These are phyloP conservation scores for Alviniconcha marisindica DNA, from an alignment of 1,140 invertebrate species.

Conservation along the genomic window DNA sequence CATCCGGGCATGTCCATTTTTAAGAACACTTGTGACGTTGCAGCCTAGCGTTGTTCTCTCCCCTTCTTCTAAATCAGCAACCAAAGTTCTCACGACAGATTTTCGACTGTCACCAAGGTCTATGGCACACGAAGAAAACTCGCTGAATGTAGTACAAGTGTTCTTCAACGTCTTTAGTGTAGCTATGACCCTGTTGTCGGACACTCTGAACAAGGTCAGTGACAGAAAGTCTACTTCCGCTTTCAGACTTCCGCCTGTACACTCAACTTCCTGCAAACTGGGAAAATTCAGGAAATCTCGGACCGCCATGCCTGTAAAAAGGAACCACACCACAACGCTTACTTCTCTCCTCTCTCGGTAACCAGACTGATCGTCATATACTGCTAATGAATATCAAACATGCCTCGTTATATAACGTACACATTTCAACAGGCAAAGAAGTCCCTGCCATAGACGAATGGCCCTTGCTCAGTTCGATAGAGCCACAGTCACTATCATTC, in stretches of 20 bases:
- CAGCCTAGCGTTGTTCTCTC: background rate
- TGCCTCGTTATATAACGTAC: too few species aligned
- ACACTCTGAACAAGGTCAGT: background rate
- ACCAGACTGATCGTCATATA: too few species aligned
- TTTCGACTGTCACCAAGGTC: background rate
- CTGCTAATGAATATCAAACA: too few species aligned
- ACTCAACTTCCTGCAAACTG: constrained; percentile 35
- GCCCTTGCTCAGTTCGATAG: too few species aligned
- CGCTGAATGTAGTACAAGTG: background rate
- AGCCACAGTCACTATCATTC: too few species aligned
- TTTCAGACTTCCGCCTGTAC: background rate
- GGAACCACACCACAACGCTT: too few species aligned
- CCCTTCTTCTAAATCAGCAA: constrained; percentile 26
- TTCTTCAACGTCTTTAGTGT: background rate
- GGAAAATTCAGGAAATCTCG: constrained; percentile 13
- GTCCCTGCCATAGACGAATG: too few species aligned
- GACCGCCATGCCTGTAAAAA: constrained; percentile 29
- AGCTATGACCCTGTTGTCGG: background rate
- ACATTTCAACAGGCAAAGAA: too few species aligned
- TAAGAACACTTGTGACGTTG: background rate
- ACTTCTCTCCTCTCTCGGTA: too few species aligned
- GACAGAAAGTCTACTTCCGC: constrained; percentile 4
- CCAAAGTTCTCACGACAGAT: background rate
- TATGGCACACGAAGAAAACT: constrained; percentile 18
- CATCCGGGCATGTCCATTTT: background rate